Base-by-base conservation (phyloP, 2,797 vertebrate species). In the Perodicticus potto region DNA sequence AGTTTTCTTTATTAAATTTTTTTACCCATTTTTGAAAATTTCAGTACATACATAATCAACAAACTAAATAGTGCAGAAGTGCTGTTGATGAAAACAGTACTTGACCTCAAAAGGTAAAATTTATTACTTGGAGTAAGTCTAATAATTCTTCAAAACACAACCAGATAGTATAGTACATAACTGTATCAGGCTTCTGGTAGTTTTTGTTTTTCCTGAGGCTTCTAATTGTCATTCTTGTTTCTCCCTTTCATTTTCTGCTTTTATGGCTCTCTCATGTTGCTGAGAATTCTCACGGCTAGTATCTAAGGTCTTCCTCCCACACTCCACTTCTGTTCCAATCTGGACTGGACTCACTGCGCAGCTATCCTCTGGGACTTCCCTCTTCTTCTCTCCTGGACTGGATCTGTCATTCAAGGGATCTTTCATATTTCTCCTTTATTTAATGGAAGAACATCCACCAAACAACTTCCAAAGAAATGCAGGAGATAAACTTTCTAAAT, bases 91-190 rank as follows among this genome's bases (percentile, higher is more conserved):
- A 72, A 94, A 82, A 55, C 37, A 73, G 32, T n/a, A 19, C 37
- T n/a, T 90, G 69, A 72, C 63, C 73, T 59, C 63, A 91, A 86
- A 78, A 86, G 74, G 45, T 19, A 37, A 93, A 92, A 73, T 55
- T 80, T 34, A 92, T 82, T 40, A 95, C 17, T 67, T 1, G 86
- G 17, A 82, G 43, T 78, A 20, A 88, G 34, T 78, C 17, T 86
- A 74, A 86, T 69, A 59, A 89, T 78, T 92, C 19, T 22, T 74
- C 61, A 67, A 94, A 94, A 89, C 43, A 91, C 16, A 14, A 69
- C 7, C 34, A 83, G 70, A 57, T 45, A 61, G 55, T 32, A 45
- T 7, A 27, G 70, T 34, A 67, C 7, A 5, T 13, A 88, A 29
- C 34, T 20, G 74, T 7, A 43, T 32, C 7, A 14, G 73, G 32